Conservation (phyloP, 2,888 invertebrate genomes). For the Merodon equestris region DNA sequence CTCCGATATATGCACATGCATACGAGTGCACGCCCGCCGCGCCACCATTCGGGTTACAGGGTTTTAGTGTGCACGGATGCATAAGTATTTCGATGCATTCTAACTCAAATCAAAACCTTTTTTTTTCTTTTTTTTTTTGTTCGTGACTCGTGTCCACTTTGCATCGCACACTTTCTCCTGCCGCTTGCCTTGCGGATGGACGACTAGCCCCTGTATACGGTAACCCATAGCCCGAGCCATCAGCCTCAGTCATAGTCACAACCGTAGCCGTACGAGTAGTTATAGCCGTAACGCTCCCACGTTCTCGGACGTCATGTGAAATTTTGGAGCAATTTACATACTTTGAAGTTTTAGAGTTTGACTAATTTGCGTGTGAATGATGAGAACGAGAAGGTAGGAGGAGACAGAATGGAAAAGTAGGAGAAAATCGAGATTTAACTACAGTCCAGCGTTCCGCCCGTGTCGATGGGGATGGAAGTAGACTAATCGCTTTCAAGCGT, state of each 20-base stretch:
- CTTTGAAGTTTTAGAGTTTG: constrained; percentile 15
- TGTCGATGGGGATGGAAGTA: constrained; percentile 54
- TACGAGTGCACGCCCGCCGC: background rate
- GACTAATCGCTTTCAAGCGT: constrained; percentile 62
- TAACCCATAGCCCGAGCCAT: constrained; percentile 5
- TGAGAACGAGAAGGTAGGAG: too few species aligned
- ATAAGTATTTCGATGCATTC: constrained; percentile 45
- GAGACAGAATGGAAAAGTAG: too few species aligned
- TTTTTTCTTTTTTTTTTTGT: background rate
- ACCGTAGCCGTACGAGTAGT: background rate
- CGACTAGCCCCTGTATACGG: background rate
- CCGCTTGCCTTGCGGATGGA: background rate
- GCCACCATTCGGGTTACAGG: background rate
- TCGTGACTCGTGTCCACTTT: constrained; percentile 65
- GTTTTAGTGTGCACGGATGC: constrained; percentile 36
- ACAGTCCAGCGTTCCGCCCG: too few species aligned
- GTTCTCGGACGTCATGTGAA: constrained; percentile 4
- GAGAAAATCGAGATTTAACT: too few species aligned
- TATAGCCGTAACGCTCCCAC: too few species aligned
- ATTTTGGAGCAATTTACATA: constrained; percentile 36
- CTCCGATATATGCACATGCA: constrained; percentile 11
- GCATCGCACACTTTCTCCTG: constrained; percentile 56
- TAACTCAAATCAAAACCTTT: constrained; percentile 54
- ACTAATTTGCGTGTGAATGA: constrained; percentile 53
- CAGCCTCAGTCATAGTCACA: constrained; percentile 1